Base-by-base conservation (phyloP, 2,797 vertebrate species). In the Leptodactylus fallax region DNA sequence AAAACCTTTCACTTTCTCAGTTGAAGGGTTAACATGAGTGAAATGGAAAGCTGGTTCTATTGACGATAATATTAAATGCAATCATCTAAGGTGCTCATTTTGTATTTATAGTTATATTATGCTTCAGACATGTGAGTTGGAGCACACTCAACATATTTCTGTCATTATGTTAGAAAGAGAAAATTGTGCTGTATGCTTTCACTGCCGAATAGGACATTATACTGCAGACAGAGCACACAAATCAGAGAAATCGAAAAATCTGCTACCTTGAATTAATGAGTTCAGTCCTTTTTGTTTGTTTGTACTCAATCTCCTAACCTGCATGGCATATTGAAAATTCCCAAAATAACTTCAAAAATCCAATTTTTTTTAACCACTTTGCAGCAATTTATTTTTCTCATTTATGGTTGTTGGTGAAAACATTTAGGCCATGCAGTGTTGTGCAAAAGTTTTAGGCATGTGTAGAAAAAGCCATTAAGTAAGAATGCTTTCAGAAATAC, bases 231-330 rank as follows among this genome's bases (percentile, higher is more conserved):
- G 56, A 81, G 51, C 55, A 82, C 79, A 82, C 86, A 87, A 83
- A 87, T 87, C 80, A 82, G 58, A 56, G 47, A 82, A 87, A 87
- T 87, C 79, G 69, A 87, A 87, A 56, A 55, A 76, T 87, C 79
- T 55, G 79, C 53, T 81, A 49, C 47, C 69, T 77, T 76, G 79
- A 82, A 76, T 82, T 82, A 87, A 87, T 87, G 23, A 77, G 55
- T 55, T 82, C 21, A 83, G 27, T 76, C 69, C 23, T 72, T 55
- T 55, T 77, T 87, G 79, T 87, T 81, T 87, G 63, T 81, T 87
- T 87, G 72, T 77, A 51, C 60, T 65, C 69, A 45, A 27, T 81
- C 85, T 19, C 14, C 27, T 71, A 51, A 63, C 55, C 69, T 53
- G 12, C 78, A 58, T 16, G 8, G 7, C 53, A 56, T 21, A 60